phyloP scores from a whole-genome alignment of 2,113 vertebrate species.

The Gopherus evgoodei region DNA sequence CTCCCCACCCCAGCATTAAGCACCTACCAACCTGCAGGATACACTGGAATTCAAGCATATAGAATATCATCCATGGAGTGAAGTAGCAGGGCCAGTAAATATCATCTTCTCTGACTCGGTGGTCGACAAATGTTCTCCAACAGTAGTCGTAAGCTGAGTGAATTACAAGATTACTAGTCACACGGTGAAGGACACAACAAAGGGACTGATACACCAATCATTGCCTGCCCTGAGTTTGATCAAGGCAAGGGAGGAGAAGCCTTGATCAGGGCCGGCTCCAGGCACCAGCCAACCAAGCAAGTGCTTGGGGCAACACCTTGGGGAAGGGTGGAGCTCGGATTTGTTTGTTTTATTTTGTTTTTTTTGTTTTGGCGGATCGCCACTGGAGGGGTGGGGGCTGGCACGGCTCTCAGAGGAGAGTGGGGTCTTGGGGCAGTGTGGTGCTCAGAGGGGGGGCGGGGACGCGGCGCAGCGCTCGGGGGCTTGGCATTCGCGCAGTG shows the following conservation, averaged over 20 bases:
- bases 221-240: background rate
- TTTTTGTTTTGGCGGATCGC: no score
- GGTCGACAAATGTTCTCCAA: conserved; percentile 66
- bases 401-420: no score
- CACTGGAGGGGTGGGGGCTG: no score
- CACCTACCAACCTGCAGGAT: background rate
- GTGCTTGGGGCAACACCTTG: no score
- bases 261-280: background rate
- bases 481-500: no score
- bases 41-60: conserved; percentile 48
- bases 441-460: no score
- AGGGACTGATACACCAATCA: background rate
- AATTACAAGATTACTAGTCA: background rate
- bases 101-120: conserved; percentile 5
- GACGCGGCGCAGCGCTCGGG: no score
- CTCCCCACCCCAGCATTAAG: background rate
- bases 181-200: background rate
- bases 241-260: background rate
- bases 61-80: background rate
- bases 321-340: no score
- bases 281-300: no score
- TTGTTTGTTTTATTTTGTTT: no score
- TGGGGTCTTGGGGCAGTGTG: no score
- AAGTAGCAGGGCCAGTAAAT: conserved; percentile 29
- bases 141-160: conserved; percentile 52